Evolutionary conservation across 2,797 vertebrate species (phyloP).

Genomic region (Chelidonichthys spinosus): DNA sequence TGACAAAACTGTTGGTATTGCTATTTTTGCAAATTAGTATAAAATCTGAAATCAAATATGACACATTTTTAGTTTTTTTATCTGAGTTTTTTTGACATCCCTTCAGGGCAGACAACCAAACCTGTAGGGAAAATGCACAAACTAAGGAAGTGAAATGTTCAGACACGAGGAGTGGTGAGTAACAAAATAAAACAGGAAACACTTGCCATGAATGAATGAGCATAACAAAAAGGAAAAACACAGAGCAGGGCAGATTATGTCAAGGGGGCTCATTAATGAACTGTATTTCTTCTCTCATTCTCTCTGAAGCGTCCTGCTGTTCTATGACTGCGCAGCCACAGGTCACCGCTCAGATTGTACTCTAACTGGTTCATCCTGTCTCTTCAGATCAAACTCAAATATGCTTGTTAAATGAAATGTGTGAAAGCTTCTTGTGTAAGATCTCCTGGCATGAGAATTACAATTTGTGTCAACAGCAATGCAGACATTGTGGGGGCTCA

Average conservation of each 20-base stretch:
- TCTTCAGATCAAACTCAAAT: constrained; percentile 61
- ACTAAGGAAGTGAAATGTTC: not conserved
- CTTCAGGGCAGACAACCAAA: no score
- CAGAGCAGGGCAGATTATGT: not conserved
- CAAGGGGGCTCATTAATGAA: constrained; percentile 28
- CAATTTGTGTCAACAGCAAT: not conserved
- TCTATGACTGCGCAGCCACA: constrained; percentile 23
- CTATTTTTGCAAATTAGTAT: no score
- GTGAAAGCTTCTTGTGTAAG: constrained; percentile 24
- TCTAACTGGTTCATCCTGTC: constrained; percentile 53
- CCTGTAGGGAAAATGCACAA: not conserved
- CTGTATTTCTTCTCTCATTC: constrained; percentile 12
- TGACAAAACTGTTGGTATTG: no score
- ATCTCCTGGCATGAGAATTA: not conserved
- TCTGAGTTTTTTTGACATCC: no score
- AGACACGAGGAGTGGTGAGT: not conserved
- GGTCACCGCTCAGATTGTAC: constrained; percentile 56
- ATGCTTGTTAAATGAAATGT: constrained; percentile 39
- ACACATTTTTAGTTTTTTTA: no score
- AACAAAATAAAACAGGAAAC: not conserved
- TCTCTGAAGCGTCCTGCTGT: constrained; percentile 31
- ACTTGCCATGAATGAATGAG: not conserved
- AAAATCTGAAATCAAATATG: no score
- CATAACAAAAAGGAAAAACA: not conserved
- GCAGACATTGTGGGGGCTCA: not conserved